A percentile compares a stretch with the other conserved stretches of the same genome.
Evolutionary conservation across 2,113 vertebrate genomes (phyloP).

Genomic region (Vidua macroura): DNA sequence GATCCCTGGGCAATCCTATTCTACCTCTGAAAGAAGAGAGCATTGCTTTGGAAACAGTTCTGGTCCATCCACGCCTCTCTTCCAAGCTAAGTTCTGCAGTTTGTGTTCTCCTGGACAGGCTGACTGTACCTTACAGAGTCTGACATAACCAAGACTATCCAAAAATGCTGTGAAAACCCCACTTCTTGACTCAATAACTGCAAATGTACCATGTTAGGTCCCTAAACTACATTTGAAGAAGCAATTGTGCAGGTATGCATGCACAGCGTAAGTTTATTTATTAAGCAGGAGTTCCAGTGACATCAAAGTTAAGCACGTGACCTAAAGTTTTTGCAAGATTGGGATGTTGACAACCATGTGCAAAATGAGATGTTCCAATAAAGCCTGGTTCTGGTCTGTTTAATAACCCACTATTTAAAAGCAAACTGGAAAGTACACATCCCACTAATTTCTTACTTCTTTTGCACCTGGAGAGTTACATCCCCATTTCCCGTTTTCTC

Average conservation of each 20-base stretch:
- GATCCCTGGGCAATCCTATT: neutral
- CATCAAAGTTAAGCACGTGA: neutral
- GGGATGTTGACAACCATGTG: neutral
- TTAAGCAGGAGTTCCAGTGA: neutral
- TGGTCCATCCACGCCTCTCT: neutral
- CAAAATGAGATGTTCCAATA: neutral
- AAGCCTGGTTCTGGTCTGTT: neutral
- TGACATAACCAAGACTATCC: neutral
- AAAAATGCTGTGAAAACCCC: neutral
- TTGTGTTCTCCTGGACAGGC: neutral
- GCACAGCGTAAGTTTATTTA: neutral
- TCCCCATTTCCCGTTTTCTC: fast-evolving
- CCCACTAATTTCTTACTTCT: neutral
- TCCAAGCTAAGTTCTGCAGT: neutral
- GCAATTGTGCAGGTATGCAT: neutral
- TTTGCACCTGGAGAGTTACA: neutral
- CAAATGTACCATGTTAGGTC: neutral
- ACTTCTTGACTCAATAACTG: neutral
- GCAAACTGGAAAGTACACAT: neutral
- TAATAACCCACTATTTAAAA: neutral
- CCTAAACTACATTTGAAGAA: neutral
- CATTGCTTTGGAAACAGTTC: neutral
- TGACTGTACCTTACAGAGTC: neutral
- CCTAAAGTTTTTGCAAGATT: neutral
- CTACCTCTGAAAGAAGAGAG: neutral